These are phyloP conservation scores for Tenebrio molitor DNA, from an alignment of 1,140 invertebrate species.

Conservation along the genomic window DNA sequence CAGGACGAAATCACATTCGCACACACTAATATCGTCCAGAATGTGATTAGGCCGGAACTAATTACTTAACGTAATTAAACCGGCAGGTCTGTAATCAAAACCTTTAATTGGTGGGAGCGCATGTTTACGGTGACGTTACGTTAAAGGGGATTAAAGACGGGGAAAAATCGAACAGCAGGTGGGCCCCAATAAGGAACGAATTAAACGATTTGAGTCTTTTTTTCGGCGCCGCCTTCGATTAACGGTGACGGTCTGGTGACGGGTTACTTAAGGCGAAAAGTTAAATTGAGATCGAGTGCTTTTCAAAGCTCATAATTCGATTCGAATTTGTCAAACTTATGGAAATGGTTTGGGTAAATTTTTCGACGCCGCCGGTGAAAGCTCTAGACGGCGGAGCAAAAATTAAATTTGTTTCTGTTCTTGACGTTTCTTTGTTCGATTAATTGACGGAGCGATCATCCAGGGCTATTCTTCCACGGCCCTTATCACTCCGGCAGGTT, in stretches of 20 bases:
- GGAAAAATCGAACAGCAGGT: constrained; percentile 4
- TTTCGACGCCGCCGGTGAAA: too few relatives aligned
- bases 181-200: neutral
- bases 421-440: neutral
- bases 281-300: neutral
- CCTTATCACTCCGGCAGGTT: too few relatives aligned
- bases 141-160: neutral
- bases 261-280: neutral
- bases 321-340: neutral
- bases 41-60: constrained; percentile 20
- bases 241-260: too few relatives aligned
- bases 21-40: neutral
- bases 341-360: neutral
- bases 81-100: constrained; percentile 9
- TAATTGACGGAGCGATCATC: neutral
- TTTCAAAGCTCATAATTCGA: neutral
- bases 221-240: too few relatives aligned
- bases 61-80: constrained; percentile 31
- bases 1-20: neutral
- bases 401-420: neutral
- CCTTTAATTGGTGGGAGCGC: constrained; percentile 1
- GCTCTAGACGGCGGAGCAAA: neutral
- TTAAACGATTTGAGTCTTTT: neutral
- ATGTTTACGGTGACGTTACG: constrained; percentile 13
- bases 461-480: too few relatives aligned